Evolutionary conservation across 2,888 invertebrate genomes (phyloP), one percentile per base, ranked within the genome.

Genomic region (Halocaridina rubra): DNA sequence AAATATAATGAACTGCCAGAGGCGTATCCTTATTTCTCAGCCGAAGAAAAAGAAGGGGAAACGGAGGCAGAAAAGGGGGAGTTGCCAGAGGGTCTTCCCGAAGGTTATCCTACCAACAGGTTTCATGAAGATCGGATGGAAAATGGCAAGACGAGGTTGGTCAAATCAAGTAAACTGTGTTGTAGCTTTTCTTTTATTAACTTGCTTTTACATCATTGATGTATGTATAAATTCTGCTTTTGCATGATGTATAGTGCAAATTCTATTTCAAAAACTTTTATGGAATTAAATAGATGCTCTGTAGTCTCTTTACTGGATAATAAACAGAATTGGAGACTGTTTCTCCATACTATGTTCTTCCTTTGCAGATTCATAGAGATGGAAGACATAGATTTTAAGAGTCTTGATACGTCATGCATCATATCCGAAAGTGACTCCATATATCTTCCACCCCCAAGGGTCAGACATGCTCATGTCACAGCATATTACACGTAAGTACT

Each of bases 381-480:
- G n/a, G 87, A 87, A 29, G 87, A 87, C 64, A 87, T 87, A 22
- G 16, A 81, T 22, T 87, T 87, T 53, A 24, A 61, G 0, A 46
- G 39, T 27, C 64, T 87, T 22, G 87, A 87, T 67, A 72, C 74
- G 33, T 80, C 81, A 1, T 87, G 87, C 32, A 80, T 87, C 53
- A 82, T 87, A 53, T 87, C 87, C 0, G 82, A 82, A 27, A 75
- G n/a, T 13, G 87, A 87, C 57, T 76, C 76, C 8, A 71, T 87
- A 46, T 87, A 87, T 69, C 78, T 87, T 2, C 87, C 85, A 5
- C 87, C 87, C 2, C 87, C 87, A 1, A 81, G 85, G 19, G 85
- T 85, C 30, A 53, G 33, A 13, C 64, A 82, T 19, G 82, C 85
- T 32, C 78, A 71, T 32, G 81, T 87, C 46, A 82, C 82, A 1